Conservation (phyloP, 2,797 vertebrate genomes). For the Onychomys torridus region DNA sequence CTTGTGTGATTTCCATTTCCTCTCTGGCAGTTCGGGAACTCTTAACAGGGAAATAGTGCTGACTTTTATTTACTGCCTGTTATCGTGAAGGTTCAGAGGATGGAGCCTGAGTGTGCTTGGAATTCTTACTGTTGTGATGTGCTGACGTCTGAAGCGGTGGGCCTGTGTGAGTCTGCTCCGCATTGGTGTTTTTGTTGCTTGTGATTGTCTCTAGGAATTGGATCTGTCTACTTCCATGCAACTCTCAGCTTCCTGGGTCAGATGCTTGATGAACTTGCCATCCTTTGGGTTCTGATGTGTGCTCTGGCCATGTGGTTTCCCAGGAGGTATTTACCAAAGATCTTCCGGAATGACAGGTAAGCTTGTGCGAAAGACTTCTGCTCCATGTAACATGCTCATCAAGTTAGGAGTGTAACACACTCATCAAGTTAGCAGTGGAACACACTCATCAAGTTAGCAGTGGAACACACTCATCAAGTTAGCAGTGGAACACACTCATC, state of each 20-base stretch:
- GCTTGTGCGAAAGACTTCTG: slow-evolving; percentile 44
- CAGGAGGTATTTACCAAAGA: slow-evolving; percentile 95
- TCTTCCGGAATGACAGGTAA: slow-evolving; percentile 97
- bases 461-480: no score
- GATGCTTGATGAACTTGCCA: slow-evolving; percentile 98
- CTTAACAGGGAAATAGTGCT: slow-evolving; percentile 43
- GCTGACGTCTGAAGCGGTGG: neutral
- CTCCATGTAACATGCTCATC: neutral
- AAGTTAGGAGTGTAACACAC: neutral
- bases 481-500: no score
- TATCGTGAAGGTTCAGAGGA: neutral
- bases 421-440: neutral
- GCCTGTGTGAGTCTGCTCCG: slow-evolving; percentile 16
- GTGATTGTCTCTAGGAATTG: slow-evolving; percentile 92
- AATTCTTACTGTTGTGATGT: neutral
- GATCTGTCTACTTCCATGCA: slow-evolving; percentile 99
- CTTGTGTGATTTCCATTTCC: slow-evolving; percentile 71
- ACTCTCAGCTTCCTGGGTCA: slow-evolving; percentile 99
- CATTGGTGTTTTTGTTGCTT: slow-evolving; percentile 57
- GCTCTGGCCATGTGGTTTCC: slow-evolving; percentile 99
- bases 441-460: neutral
- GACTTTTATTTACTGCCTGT: slow-evolving; percentile 48
- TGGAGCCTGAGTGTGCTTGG: slow-evolving; percentile 3
- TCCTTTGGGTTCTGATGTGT: slow-evolving; percentile 99
- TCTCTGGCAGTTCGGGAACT: slow-evolving; percentile 57